Evolutionary conservation across 2,113 vertebrate species (phyloP), one percentile per base, ranked within the genome.

Genomic region (Rhagologus leucostigma): DNA sequence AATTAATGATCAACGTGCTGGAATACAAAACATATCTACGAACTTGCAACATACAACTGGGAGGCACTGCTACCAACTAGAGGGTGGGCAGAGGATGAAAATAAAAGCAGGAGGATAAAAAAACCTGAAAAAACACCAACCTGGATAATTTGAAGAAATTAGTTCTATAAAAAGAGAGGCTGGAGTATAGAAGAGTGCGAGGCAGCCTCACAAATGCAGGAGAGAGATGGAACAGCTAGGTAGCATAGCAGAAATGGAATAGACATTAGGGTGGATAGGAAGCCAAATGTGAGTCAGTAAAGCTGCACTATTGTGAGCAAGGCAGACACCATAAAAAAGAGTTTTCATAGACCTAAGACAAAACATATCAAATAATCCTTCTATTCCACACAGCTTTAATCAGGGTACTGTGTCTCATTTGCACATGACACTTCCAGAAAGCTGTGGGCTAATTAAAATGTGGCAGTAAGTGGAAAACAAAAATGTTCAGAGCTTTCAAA

Each of bases 241-340:
- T 23, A 24, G 3, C 13, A 41, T 6, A 73, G 6, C 27, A 78
- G 41, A 79, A 89, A 56, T n/a, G 5, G 4, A 22, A 68, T 19
- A 32, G 49, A 8, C 3, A 0, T 37, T 30, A 26, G 1, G 1
- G 33, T 57, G 20, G 3, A 67, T 65, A 10, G 39, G 30, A 84
- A 88, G 21, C 8, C 30, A 76, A 80, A 73, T 1, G 1, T 0
- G 0, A 79, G 9, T 63, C 44, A 55, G 14, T 37, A 69, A 27
- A 15, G 10, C 70, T 73, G 35, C 33, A 44, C 17, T 33, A 3
- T 12, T 67, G 21, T 63, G 30, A 71, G 62, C 0, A 7, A 84
- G 18, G 33, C 6, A 70, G 21, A 52, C 17, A 49, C 4, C 6
- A 22, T 8, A 67, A 35, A 55, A 76, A 80, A 17, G 14, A 13